Base-by-base conservation (phyloP, 2,888 invertebrate species). In the Listrodromus nycthemerus region DNA sequence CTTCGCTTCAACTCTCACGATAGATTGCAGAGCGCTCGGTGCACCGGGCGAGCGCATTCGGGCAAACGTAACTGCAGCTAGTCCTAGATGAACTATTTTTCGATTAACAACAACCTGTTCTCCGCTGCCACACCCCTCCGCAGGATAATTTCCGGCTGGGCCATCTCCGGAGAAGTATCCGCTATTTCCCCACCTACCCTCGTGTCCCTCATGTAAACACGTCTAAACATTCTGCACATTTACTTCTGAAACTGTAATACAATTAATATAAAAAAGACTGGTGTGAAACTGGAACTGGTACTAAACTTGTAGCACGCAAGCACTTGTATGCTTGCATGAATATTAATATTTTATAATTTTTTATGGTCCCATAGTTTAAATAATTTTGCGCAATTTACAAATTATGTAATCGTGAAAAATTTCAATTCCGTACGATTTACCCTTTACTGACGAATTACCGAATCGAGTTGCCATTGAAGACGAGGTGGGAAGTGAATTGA, bases 51-150 rank as follows among this genome's bases (percentile, higher is more conserved):
- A 50, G 50, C 66, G 24, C 61, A 78, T 75, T 65, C 69, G 77
- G 48, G 73, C 63, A 33, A 45, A 52, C 67, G 52, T 70, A 78
- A 70, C 65, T 66, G 45, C 78, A 70, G 61, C 78, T 74, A 73
- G 58, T 81, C 71, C 61, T 77, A 73, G 79, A 78, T 84, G 66
- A 86, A 84, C 84, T 82, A 84, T 86, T 86, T 84, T 84, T 86
- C 84, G 84, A 86, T 86, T 86, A 85, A 80, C 77, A 85, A 80
- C 82, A 65, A 67, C 75, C 83, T 61, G 75, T 75, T 80, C 77
- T 71, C 58, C 55, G 30, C 50, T 48, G 30, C 24, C 58, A 19
- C 16, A 55, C 24, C 41, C 41, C 63, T 69, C 33, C 45, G n/a
- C 37, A 45, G 52, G 67, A 80, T 83, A 83, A 80, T 80, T 80